phyloP scores from a whole-genome alignment of 2,888 invertebrate genomes.

The Crioceris asparagi region DNA sequence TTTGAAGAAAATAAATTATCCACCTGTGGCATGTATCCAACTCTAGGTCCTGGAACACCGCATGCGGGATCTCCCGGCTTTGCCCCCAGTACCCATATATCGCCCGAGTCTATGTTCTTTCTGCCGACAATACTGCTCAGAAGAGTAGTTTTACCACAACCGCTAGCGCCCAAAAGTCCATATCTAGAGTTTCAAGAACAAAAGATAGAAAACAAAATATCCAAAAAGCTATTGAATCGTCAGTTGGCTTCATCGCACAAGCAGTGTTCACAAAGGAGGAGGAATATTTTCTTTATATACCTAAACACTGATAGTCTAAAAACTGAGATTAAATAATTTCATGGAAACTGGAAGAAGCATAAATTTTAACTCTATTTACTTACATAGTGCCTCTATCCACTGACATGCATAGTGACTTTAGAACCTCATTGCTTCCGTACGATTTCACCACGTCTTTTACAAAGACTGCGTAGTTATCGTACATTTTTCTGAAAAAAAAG shows the following conservation, averaged over 20 bases:
- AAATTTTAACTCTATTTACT: conserved; percentile 42
- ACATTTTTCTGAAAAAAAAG: conserved; percentile 14
- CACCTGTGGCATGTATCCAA: conserved; percentile 50
- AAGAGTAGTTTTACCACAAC: conserved; percentile 84
- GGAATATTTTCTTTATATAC: too few relatives aligned
- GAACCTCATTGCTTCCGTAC: conserved; percentile 53
- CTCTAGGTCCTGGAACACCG: conserved; percentile 76
- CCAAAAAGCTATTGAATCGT: too few relatives aligned
- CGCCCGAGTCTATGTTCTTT: conserved; percentile 65
- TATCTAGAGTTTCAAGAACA: conserved; percentile 64
- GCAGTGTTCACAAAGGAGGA: too few relatives aligned
- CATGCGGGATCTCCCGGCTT: conserved; percentile 72
- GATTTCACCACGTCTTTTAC: conserved; percentile 58
- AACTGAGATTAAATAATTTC: too few relatives aligned
- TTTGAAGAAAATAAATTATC: neutral
- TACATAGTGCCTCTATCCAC: conserved; percentile 68
- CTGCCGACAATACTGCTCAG: conserved; percentile 79
- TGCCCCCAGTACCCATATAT: conserved; percentile 76
- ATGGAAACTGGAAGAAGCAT: too few relatives aligned
- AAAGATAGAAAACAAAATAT: too few relatives aligned
- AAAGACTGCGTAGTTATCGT: conserved; percentile 46
- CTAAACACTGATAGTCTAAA: too few relatives aligned
- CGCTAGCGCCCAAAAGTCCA: conserved; percentile 82
- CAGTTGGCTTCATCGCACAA: too few relatives aligned
- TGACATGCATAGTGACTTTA: conserved; percentile 60